A percentile compares a stretch with the other conserved stretches of the same genome.
Evolutionary conservation across 2,888 invertebrate genomes (phyloP).

Genomic region (Gastracanthus pulcherrimus): DNA sequence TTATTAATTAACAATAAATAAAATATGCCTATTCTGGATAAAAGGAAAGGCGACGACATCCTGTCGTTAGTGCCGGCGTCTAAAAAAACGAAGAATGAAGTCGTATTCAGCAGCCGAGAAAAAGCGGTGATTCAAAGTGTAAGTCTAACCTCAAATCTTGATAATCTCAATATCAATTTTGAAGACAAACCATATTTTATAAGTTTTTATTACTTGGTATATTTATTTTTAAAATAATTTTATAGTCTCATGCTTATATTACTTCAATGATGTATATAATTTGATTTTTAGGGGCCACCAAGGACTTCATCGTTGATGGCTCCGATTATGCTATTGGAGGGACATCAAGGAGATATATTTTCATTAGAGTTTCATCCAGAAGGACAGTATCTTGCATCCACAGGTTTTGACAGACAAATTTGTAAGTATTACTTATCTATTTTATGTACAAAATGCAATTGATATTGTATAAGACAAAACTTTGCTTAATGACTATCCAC

Average conservation of each 20-base stretch:
- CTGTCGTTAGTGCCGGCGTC: constrained; percentile 78
- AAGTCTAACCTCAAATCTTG: constrained; percentile 74
- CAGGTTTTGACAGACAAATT: constrained; percentile 96
- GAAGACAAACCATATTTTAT: constrained; percentile 1
- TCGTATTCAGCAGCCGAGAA: constrained; percentile 86
- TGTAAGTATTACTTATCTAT: constrained; percentile 81
- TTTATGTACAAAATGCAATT: too few relatives aligned
- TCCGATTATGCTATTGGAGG: constrained; percentile 97
- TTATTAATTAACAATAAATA: constrained; percentile 54
- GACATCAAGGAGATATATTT: constrained; percentile 98
- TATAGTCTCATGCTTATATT: background rate
- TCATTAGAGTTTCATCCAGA: constrained; percentile 96
- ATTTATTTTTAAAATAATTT: constrained; percentile 1
- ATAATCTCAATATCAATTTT: constrained; percentile 11
- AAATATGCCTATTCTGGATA: constrained; percentile 73
- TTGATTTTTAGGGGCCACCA: constrained; percentile 81
- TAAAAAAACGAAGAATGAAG: constrained; percentile 86
- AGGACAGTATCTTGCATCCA: constrained; percentile 95
- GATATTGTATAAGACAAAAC: too few relatives aligned
- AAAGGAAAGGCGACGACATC: constrained; percentile 75
- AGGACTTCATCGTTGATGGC: constrained; percentile 93
- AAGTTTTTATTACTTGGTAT: constrained; percentile 32
- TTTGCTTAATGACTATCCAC: too few relatives aligned
- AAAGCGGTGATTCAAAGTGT: constrained; percentile 88
- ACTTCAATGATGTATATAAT: constrained; percentile 13